These are phyloP conservation scores for Diprion similis DNA, from an alignment of 1,140 invertebrate genomes.

Conservation along the genomic window DNA sequence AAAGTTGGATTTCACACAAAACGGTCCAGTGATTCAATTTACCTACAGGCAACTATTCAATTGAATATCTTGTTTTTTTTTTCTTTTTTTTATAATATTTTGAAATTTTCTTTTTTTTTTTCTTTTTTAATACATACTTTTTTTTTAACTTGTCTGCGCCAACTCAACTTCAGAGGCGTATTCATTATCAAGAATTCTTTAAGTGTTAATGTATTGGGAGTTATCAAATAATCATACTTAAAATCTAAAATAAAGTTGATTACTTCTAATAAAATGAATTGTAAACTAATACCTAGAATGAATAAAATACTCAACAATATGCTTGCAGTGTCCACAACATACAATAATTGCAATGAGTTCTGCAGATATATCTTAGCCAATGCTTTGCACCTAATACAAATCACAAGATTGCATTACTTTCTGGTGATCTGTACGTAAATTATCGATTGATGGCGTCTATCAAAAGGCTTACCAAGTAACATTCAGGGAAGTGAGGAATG, in stretches of 20 bases:
- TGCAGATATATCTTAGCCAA: not conserved
- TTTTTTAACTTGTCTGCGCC: conserved; percentile 42
- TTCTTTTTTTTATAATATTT: conserved; percentile 36
- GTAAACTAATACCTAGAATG: too few relatives aligned
- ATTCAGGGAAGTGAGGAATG: too few relatives aligned
- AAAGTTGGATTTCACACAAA: not conserved
- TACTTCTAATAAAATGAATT: not conserved
- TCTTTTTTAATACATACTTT: conserved; percentile 22
- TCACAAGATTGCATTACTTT: not conserved
- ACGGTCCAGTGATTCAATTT: not conserved
- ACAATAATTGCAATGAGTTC: too few relatives aligned
- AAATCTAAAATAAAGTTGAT: not conserved
- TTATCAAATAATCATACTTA: conserved; percentile 22
- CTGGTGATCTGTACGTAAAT: not conserved
- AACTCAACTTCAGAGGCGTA: conserved; percentile 50
- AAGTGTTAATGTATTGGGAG: conserved; percentile 49
- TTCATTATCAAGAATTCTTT: conserved; percentile 48
- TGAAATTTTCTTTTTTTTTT: conserved; percentile 33
- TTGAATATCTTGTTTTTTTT: conserved; percentile 22
- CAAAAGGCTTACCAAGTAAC: too few relatives aligned
- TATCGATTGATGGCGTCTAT: too few relatives aligned
- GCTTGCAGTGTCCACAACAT: too few relatives aligned
- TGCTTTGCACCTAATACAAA: not conserved
- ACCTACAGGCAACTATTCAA: not conserved
- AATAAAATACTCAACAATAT: too few relatives aligned